phyloP scores from a whole-genome alignment of 2,888 invertebrate genomes.

The Portevinia maculata region DNA sequence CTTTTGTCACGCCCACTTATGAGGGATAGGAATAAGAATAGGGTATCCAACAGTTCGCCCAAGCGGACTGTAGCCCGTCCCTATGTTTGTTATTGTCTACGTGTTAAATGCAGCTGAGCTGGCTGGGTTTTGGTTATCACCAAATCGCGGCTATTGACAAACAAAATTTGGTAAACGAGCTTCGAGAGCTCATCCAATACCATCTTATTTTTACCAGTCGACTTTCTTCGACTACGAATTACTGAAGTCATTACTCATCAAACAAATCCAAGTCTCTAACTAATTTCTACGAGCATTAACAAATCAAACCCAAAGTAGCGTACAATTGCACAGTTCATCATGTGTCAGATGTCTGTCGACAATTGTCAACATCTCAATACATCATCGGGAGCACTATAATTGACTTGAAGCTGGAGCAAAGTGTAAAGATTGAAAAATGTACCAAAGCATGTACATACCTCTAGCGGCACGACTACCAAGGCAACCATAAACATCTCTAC shows the following conservation, averaged over 20 bases:
- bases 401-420: conserved; percentile 27
- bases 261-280: not conserved
- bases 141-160: too few species aligned
- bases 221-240: too few species aligned
- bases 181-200: too few species aligned
- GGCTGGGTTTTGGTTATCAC: too few species aligned
- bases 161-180: too few species aligned
- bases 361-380: conserved; percentile 47
- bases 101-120: too few species aligned
- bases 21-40: too few species aligned
- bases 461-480: conserved; percentile 9
- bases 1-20: too few species aligned
- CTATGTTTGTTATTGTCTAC: too few species aligned
- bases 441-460: conserved; percentile 11
- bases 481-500: not conserved
- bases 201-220: too few species aligned
- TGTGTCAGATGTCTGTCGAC: conserved; percentile 25
- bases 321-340: conserved; percentile 20
- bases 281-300: not conserved
- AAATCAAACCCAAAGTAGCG: not conserved
- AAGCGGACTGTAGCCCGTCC: too few species aligned
- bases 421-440: conserved; percentile 35
- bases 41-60: too few species aligned
- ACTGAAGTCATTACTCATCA: not conserved
- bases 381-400: conserved; percentile 39